Evolutionary conservation across 1,140 invertebrate genomes (phyloP).

Genomic region (Lycorma delicatula): DNA sequence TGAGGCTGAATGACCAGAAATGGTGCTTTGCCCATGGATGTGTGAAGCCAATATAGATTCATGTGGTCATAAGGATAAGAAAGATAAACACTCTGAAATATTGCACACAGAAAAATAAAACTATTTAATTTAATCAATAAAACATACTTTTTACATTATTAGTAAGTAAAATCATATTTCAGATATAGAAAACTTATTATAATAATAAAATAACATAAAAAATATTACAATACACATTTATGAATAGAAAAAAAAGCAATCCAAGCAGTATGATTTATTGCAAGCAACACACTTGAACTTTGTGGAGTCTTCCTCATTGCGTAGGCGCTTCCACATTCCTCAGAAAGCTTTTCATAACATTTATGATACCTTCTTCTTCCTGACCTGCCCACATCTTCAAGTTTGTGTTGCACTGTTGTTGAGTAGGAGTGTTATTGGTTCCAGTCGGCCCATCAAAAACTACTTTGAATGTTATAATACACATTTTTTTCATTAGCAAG

Average conservation of each 20-base stretch:
- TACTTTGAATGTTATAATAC: background rate
- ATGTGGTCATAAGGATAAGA: too few relatives aligned
- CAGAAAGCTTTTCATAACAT: background rate
- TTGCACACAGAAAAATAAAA: too few relatives aligned
- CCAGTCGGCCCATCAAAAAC: background rate
- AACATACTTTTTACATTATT: too few relatives aligned
- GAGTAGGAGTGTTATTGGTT: background rate
- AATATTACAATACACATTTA: too few relatives aligned
- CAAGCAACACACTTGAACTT: background rate
- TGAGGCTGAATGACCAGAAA: too few relatives aligned
- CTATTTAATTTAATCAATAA: too few relatives aligned
- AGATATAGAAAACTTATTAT: too few relatives aligned
- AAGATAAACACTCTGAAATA: too few relatives aligned
- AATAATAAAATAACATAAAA: too few relatives aligned
- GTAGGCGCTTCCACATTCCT: background rate
- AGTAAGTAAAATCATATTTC: too few relatives aligned
- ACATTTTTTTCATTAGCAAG: background rate
- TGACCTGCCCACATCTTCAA: background rate
- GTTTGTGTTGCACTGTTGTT: background rate
- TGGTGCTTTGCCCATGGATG: too few relatives aligned
- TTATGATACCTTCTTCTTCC: background rate
- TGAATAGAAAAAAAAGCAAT: background rate
- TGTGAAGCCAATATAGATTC: too few relatives aligned
- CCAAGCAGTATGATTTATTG: background rate
- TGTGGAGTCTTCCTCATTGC: background rate